These are phyloP conservation scores for Notolabrus celidotus DNA, from an alignment of 2,797 vertebrate species.

Conservation along the genomic window DNA sequence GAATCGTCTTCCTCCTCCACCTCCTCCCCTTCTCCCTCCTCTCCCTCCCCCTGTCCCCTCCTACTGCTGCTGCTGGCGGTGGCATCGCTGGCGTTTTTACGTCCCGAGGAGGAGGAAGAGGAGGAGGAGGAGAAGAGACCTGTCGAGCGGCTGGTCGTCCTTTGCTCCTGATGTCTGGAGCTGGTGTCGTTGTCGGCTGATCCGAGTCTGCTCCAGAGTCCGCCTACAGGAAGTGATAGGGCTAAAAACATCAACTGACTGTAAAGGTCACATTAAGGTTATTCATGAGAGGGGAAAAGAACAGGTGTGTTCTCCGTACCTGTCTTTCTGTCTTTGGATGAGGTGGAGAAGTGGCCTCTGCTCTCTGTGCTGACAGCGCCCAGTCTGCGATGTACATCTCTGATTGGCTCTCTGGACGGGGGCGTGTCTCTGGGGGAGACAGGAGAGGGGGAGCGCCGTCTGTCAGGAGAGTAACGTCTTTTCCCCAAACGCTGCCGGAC, in stretches of 20 bases:
- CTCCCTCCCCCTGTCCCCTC: neutral
- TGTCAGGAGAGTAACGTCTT: constrained; percentile 91
- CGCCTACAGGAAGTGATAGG: constrained; percentile 77
- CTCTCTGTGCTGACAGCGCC: constrained; percentile 89
- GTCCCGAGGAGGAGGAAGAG: neutral
- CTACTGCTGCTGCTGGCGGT: neutral
- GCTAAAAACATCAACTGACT: neutral
- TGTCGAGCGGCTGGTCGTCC: neutral
- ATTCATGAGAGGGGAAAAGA: too few species aligned
- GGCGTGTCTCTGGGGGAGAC: constrained; percentile 73
- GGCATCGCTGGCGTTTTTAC: neutral
- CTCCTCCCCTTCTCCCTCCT: constrained; percentile 4
- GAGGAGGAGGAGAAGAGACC: constrained; percentile 51
- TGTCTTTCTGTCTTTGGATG: constrained; percentile 91
- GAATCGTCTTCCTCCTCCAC: constrained; percentile 92
- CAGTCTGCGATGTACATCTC: constrained; percentile 94
- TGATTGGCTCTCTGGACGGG: constrained; percentile 88
- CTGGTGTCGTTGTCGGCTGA: constrained; percentile 72
- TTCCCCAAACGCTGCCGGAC: constrained; percentile 95
- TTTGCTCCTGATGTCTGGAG: constrained; percentile 19
- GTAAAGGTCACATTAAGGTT: too few species aligned
- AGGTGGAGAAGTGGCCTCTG: constrained; percentile 84
- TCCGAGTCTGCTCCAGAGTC: constrained; percentile 94
- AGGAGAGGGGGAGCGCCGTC: constrained; percentile 82
- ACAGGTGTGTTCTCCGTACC: constrained; percentile 72